Conservation (phyloP, 2,888 invertebrate species). For the Hoplodrina ambigua region DNA sequence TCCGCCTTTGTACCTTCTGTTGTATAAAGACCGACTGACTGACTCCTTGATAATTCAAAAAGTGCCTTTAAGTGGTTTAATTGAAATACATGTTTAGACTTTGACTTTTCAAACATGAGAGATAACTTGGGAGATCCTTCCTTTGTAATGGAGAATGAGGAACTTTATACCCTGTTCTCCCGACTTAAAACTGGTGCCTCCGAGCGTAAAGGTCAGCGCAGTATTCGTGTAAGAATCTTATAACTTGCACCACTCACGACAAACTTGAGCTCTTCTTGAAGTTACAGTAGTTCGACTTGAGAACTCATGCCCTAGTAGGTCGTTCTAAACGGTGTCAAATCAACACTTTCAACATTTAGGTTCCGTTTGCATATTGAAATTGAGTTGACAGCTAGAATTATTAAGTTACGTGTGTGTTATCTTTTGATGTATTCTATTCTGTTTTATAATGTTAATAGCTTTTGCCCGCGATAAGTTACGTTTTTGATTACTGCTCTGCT, state of each 20-base stretch:
- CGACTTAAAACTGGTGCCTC: no score
- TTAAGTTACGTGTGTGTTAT: constrained; percentile 8
- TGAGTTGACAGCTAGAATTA: constrained; percentile 14
- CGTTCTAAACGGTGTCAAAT: constrained; percentile 55
- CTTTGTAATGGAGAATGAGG: no score
- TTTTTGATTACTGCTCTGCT: no score
- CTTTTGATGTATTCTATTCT: constrained; percentile 4
- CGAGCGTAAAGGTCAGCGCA: no score
- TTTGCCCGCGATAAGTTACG: no score
- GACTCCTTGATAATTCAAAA: no score
- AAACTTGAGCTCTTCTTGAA: constrained; percentile 46
- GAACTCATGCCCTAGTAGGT: constrained; percentile 48
- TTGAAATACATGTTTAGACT: no score
- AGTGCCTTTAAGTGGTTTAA: no score
- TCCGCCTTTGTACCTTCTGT: no score
- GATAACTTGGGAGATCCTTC: no score
- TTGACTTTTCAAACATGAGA: no score
- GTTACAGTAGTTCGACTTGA: constrained; percentile 53
- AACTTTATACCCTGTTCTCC: not conserved
- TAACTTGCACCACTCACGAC: constrained; percentile 24
- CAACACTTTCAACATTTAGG: constrained; percentile 47
- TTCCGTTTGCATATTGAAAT: constrained; percentile 34
- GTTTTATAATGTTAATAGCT: not conserved
- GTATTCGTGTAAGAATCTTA: not conserved
- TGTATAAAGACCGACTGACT: no score